A percentile compares a stretch with the other conserved stretches of the same genome.
phyloP scores from a whole-genome alignment of 2,113 vertebrate genomes.

The Ictidomys tridecemlineatus region DNA sequence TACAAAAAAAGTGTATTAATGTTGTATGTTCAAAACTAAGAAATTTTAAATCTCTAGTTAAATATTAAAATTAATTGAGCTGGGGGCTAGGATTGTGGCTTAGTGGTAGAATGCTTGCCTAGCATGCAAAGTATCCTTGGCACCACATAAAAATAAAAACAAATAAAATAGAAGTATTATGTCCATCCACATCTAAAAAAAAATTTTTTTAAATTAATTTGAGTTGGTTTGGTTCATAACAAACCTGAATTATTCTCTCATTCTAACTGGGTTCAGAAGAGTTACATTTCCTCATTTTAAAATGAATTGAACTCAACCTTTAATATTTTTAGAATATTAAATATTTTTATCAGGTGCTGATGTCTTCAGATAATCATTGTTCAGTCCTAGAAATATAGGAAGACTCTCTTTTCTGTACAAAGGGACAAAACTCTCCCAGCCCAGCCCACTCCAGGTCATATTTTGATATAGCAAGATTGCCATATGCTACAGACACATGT shows the following conservation, averaged over 20 bases:
- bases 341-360: neutral
- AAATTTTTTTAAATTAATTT: no score
- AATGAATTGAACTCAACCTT: slow-evolving; percentile 40
- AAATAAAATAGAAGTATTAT: no score
- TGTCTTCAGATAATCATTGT: slow-evolving; percentile 37
- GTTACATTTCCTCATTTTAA: slow-evolving; percentile 26
- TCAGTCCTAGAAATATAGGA: slow-evolving; percentile 44
- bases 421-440: neutral
- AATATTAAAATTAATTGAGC: neutral
- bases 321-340: slow-evolving; percentile 28
- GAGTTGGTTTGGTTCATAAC: neutral
- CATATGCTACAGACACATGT: neutral
- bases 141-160: no score
- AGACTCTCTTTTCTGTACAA: slow-evolving; percentile 9
- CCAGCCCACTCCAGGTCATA: neutral
- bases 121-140: no score
- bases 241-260: slow-evolving; percentile 48
- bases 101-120: no score
- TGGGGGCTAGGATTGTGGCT: neutral
- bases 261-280: slow-evolving; percentile 38
- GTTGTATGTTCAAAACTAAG: slow-evolving; percentile 31
- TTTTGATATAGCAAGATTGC: slow-evolving; percentile 2
- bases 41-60: slow-evolving; percentile 19
- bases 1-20: neutral
- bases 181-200: no score